Percentiles rank a stretch among this genome's conserved stretches.
phyloP scores from a whole-genome alignment of 1,140 invertebrate species.

The Meloidogyne floridensis region DNA sequence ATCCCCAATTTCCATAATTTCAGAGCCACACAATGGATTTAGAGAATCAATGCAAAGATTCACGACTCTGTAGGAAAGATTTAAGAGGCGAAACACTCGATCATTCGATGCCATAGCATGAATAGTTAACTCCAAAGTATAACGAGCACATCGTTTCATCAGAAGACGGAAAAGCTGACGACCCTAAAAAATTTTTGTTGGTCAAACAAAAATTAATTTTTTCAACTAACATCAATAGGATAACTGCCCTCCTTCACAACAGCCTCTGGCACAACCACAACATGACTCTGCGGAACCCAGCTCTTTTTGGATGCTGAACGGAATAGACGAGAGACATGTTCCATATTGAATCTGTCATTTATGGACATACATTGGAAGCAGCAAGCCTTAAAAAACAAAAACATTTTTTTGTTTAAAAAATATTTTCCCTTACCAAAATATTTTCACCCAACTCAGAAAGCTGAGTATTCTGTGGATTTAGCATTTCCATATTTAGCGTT shows the following conservation, averaged over 20 bases:
- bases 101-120: neutral
- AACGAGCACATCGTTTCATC: neutral
- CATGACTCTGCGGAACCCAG: neutral
- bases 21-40: neutral
- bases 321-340: constrained; percentile 1
- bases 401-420: neutral
- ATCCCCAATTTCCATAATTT: neutral
- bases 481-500: neutral
- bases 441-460: neutral
- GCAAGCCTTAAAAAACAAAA: neutral
- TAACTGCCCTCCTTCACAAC: neutral
- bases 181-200: neutral
- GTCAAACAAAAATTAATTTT: neutral
- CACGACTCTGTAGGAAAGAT: neutral
- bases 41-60: neutral
- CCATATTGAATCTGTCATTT: neutral
- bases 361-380: neutral
- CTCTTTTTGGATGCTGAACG: neutral
- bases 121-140: neutral
- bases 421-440: neutral
- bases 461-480: neutral
- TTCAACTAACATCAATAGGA: neutral
- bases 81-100: neutral
- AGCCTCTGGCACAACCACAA: neutral
- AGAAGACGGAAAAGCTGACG: neutral